These are phyloP conservation scores for Sparus aurata DNA, from an alignment of 2,797 vertebrate species.

Conservation along the genomic window DNA sequence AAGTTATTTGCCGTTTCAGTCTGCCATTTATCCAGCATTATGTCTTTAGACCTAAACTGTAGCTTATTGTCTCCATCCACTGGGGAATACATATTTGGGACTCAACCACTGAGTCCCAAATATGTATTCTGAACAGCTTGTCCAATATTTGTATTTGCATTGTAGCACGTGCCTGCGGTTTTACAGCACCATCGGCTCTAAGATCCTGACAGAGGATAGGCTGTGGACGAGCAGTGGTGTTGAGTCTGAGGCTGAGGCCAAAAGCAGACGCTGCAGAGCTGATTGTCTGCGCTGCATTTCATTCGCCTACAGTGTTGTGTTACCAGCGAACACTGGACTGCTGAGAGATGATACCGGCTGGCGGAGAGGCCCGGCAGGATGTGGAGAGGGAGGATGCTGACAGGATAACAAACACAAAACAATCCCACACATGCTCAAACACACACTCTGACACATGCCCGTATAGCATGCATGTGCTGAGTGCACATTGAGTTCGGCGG, in stretches of 20 bases:
- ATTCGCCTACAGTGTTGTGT: constrained; percentile 74
- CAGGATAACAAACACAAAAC: constrained; percentile 9
- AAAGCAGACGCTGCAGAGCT: constrained; percentile 60
- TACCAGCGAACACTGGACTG: constrained; percentile 53
- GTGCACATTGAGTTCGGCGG: constrained; percentile 4
- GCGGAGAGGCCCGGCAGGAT: constrained; percentile 61
- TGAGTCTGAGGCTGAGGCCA: constrained; percentile 47
- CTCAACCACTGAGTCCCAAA: constrained; percentile 5
- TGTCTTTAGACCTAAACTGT: constrained; percentile 1
- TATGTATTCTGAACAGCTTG: neutral
- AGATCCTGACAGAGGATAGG: constrained; percentile 13
- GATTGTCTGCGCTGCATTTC: constrained; percentile 65
- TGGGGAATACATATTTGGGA: too few species aligned
- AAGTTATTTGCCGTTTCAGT: constrained; percentile 3
- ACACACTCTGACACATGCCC: neutral
- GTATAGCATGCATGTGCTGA: neutral
- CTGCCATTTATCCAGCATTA: constrained; percentile 8
- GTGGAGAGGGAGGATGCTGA: constrained; percentile 54
- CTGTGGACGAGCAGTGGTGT: constrained; percentile 28
- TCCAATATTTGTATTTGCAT: constrained; percentile 11
- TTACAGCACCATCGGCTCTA: neutral
- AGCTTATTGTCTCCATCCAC: neutral
- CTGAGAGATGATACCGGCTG: constrained; percentile 69
- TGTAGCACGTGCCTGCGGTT: constrained; percentile 28
- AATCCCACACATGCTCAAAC: neutral